Base-by-base conservation (phyloP, 2,888 invertebrate genomes). In the Lingula anatina region DNA sequence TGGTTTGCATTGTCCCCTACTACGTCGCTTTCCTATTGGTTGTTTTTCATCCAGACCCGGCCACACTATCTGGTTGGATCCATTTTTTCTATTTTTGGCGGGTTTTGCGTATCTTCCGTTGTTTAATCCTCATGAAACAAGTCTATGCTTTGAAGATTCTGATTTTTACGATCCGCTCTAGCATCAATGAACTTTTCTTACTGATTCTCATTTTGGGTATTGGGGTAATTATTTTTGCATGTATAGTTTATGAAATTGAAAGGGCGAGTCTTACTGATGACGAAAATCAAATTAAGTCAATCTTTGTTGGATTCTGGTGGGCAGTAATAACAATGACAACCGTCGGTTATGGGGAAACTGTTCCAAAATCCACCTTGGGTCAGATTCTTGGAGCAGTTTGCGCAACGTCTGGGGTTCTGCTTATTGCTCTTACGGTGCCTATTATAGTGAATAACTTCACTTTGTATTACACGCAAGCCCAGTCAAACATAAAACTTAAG, bases 61-160 rank as follows among this genome's bases (percentile, higher is more conserved):
- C 55, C 4, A 63, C 66, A 1, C n/a, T n/a, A n/a, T n/a, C n/a
- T n/a, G n/a, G n/a, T n/a, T n/a, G n/a, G n/a, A 62, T 64, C 28
- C n/a, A n/a, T n/a, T 51, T 69, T 7, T 59, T 71, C 44, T 60
- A 63, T 42, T 62, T 64, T 3, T 62, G 68, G 54, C 54, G 69
- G 26, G 65, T 75, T 36, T 53, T 75, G 24, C 51, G 75, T 40
- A 73, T 75, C 42, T 75, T 75, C 52, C 73, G 73, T 55, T n/a
- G n/a, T n/a, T n/a, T n/a, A n/a, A n/a, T n/a, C n/a, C 64, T 75
- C n/a, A 73, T 75, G 73, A 75, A 75, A 48, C 75, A 75, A 49
- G 74, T 74, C 60, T 69, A 65, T 43, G 75, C 73, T 5, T 75
- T 75, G 56, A 73, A 74, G 46, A 70, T 73, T 41, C 58, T 72